A percentile compares a stretch with the other conserved stretches of the same genome.
phyloP scores from a whole-genome alignment of 2,113 vertebrate genomes.

The Gymnorhina tibicen region DNA sequence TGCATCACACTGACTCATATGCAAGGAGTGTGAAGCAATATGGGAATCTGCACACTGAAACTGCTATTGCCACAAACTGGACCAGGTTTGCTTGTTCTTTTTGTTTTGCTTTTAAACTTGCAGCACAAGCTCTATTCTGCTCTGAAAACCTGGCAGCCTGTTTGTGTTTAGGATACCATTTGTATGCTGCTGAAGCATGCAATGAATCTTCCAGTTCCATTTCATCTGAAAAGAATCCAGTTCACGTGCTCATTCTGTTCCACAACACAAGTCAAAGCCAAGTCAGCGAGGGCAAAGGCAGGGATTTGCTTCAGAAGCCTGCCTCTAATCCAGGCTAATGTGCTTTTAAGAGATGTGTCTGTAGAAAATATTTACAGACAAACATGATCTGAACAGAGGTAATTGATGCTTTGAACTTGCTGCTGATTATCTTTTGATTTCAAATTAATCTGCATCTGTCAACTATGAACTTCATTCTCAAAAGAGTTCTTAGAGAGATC shows the following conservation, averaged over 20 bases:
- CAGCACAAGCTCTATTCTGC: not conserved
- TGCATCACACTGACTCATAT: not conserved
- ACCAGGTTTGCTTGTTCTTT: not conserved
- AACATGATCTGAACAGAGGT: not conserved
- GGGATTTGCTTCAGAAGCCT: not conserved
- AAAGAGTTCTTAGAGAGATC: not conserved
- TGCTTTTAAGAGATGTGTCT: not conserved
- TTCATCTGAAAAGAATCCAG: not conserved
- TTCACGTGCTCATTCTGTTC: not conserved
- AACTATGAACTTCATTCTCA: not conserved
- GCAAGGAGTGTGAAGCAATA: not conserved
- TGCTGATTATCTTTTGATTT: not conserved
- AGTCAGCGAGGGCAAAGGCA: not conserved
- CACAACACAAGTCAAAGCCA: not conserved
- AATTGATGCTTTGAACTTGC: not conserved
- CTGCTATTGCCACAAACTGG: not conserved
- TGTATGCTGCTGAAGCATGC: not conserved
- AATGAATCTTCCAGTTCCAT: not conserved
- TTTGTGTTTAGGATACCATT: not conserved
- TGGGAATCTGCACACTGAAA: not conserved
- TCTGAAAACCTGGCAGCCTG: not conserved
- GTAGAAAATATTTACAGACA: not conserved
- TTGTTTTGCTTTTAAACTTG: not conserved
- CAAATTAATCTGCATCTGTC: not conserved
- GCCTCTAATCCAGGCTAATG: not conserved